Base-by-base conservation (phyloP, 2,797 vertebrate species). In the Okamejei kenojei region DNA sequence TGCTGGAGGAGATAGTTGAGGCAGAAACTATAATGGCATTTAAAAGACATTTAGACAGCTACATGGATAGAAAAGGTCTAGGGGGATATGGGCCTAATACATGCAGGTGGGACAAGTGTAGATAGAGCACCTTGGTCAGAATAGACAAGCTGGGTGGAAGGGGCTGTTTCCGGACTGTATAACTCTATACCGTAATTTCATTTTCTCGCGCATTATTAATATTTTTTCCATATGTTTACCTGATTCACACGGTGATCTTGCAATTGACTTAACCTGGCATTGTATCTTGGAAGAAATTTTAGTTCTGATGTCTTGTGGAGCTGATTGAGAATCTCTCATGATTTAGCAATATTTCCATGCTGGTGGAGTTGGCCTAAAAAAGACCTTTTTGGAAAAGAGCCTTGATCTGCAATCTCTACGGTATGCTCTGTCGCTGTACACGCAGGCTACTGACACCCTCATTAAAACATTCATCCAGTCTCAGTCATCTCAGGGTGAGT, bases 301-400 rank as follows among this genome's bases (percentile, higher is more conserved):
- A 88, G 15, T 65, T 65, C 19, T 35, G 61, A 65, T 63, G 19
- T 65, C 29, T 88, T 88, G 21, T 45, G 68, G 17, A 71, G 68
- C 21, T 91, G 68, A 91, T 63, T 91, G 68, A 91, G 19, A 17
- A 10, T 61, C 1, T 19, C 93, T 0, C 61, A 15, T 26, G 1
- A n/a, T 71, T 10, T 94, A 99, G 99, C 98, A 99, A 99, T 99
- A 99, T 94, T 99, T 99, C 96, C 98, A 99, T 2, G 98, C 98
- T 0, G 99, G 98, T 0, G 99, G 98, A 0, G 98, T 99, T 93
- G 99, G 99, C 90, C 97, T 99, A 93, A 99, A 99, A 96, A 99
- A 99, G 94, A 99, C 98, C 0, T 99, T 99, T 95, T 95, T 99
- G 95, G 99, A 99, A 96, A 99, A 99, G 95, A 99, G 98, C 94